A percentile compares a stretch with the other conserved stretches of the same genome.
phyloP scores from a whole-genome alignment of 1,140 invertebrate genomes.

The Elysia chlorotica region DNA sequence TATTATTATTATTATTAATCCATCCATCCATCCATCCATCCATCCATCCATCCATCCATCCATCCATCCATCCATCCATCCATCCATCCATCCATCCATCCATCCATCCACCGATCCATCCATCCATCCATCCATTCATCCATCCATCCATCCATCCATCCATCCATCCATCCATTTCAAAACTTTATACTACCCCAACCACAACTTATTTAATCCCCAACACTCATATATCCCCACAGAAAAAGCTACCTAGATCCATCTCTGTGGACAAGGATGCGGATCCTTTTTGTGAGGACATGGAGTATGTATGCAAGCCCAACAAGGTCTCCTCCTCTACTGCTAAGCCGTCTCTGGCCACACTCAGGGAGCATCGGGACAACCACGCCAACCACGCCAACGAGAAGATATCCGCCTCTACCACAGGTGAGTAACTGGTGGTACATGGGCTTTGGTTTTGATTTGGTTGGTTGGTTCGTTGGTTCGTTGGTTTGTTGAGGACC shows the following conservation, averaged over 20 bases:
- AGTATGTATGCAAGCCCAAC: slow-evolving; percentile 3
- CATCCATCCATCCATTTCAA: neutral
- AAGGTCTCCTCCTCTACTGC: slow-evolving; percentile 5
- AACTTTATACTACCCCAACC: neutral
- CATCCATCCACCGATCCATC: neutral
- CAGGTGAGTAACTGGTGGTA: neutral
- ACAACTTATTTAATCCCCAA: neutral
- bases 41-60: too few species aligned
- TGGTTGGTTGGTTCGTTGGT: neutral
- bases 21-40: too few species aligned
- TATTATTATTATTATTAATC: too few species aligned
- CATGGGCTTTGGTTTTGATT: neutral
- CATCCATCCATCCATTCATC: neutral
- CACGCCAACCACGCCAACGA: slow-evolving; percentile 17
- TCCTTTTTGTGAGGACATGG: neutral
- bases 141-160: neutral
- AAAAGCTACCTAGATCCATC: neutral
- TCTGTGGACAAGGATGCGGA: neutral
- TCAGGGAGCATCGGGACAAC: slow-evolving; percentile 26
- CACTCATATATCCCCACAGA: neutral
- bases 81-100: too few species aligned
- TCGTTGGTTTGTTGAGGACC: neutral
- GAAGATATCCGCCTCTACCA: neutral
- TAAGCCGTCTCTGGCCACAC: slow-evolving; percentile 18
- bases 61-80: too few species aligned